A percentile compares a stretch with the other conserved stretches of the same genome.
Conservation (phyloP, 1,140 invertebrate species). For the Conus betulinus region DNA sequence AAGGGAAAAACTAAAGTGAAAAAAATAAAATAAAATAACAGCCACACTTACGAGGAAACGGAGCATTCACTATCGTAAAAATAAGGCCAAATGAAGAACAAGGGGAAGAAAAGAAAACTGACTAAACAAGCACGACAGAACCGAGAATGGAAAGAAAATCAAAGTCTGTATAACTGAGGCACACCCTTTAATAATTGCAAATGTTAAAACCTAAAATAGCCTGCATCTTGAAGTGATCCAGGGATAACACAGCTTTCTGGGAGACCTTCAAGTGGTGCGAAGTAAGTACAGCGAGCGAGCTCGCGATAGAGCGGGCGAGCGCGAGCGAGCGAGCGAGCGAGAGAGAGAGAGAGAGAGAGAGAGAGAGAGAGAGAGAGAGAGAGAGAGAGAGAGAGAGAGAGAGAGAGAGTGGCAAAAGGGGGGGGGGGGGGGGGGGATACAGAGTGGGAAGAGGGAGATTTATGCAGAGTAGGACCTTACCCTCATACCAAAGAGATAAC, state of each 20-base stretch:
- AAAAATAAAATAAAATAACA: no score
- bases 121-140: no score
- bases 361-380: not conserved
- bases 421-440: not conserved
- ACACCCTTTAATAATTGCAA: not conserved
- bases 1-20: no score
- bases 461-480: not conserved
- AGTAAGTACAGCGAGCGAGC: not conserved
- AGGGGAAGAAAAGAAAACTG: no score
- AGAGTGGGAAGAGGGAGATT: not conserved
- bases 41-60: no score
- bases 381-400: not conserved
- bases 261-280: not conserved
- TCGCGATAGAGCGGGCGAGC: not conserved
- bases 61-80: no score
- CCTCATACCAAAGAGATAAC: not conserved
- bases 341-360: constrained; percentile 1
- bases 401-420: not conserved
- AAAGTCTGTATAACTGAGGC: not conserved
- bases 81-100: no score
- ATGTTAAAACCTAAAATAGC: not conserved
- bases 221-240: not conserved
- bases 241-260: not conserved
- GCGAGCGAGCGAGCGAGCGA: not conserved
- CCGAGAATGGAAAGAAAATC: not conserved